Evolutionary conservation across 2,888 invertebrate species (phyloP), one percentile per base, ranked within the genome.

Genomic region (Leucophenga maculata): DNA sequence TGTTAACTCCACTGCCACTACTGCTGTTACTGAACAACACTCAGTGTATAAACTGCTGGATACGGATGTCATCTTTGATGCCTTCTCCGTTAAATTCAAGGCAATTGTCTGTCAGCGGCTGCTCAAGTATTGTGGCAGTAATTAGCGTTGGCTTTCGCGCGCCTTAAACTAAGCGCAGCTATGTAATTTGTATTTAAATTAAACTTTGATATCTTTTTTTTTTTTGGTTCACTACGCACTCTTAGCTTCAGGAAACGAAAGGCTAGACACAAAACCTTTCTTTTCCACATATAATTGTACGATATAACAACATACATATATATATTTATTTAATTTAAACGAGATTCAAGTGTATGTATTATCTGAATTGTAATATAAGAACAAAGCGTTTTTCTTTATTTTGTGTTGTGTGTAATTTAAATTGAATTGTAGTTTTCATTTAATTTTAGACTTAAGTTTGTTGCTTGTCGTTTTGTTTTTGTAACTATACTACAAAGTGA

Each of bases 61-160:
- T 66, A 88, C 87, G 57, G 88, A 88, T 75, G 80, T 84, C 71
- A 88, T 89, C 68, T 89, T 89, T 69, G 88, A 88, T 76, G 83
- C 82, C 68, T 85, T 89, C 69, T 86, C 87, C 72, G 87, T 88
- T 18, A 87, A 86, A 77, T 89, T 89, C 77, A 88, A 88, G 79
- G 86, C 88, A 67, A 85, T 86, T 69, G 78, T 89, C 69, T 89
- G 88, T 78, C 88, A 89, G 84, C 86, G 86, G 50, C 82, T 87
- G 74, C 78, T 88, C 68, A 87, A 85, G 78, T 83, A 84, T 74
- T 86, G 85, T 78, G 80, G 71, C 60, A 78, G 79, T 71, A 83
- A 81, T 84, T 85, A 86, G 82, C 77, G 73, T 54, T 73, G 71
- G 73, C 54, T 39, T 39, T 39, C 39, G 11, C 39, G 39, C 39